phyloP scores from a whole-genome alignment of 2,888 invertebrate species.

The Bellardia pandia region DNA sequence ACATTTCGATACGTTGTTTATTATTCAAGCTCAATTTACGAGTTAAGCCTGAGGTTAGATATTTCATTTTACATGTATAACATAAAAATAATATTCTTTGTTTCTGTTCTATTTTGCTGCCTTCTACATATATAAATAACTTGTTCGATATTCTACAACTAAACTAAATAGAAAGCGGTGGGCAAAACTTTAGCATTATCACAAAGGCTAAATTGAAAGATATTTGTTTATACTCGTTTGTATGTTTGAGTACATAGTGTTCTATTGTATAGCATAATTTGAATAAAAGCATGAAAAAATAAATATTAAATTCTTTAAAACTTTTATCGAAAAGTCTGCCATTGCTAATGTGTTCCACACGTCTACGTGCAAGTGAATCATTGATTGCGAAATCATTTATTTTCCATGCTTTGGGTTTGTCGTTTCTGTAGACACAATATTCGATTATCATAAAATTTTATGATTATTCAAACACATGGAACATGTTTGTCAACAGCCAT shows the following conservation, averaged over 20 bases:
- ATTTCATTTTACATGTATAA: slow-evolving; percentile 44
- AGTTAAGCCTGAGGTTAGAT: slow-evolving; percentile 38
- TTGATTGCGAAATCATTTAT: slow-evolving; percentile 24
- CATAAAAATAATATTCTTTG: slow-evolving; percentile 32
- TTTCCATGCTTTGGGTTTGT: slow-evolving; percentile 14
- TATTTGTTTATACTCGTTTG: not conserved
- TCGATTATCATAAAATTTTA: slow-evolving; percentile 55
- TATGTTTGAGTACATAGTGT: not conserved
- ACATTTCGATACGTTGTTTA: slow-evolving; percentile 53
- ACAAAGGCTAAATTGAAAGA: not conserved
- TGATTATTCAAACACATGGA: slow-evolving; percentile 48
- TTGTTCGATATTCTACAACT: not conserved
- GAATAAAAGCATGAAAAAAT: not conserved
- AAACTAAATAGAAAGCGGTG: not conserved
- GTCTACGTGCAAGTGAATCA: slow-evolving; percentile 10
- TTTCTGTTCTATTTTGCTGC: not conserved
- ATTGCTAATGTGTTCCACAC: not conserved
- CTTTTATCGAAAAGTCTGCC: not conserved
- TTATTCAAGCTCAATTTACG: slow-evolving; percentile 47
- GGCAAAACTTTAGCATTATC: slow-evolving; percentile 6
- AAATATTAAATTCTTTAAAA: not conserved
- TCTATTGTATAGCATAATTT: not conserved
- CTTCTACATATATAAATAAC: not conserved
- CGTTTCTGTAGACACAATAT: slow-evolving; percentile 20
- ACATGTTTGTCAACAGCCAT: not conserved